A percentile compares a stretch with the other conserved stretches of the same genome.
Evolutionary conservation across 1,140 invertebrate species (phyloP).

Genomic region (Orussus abietinus): DNA sequence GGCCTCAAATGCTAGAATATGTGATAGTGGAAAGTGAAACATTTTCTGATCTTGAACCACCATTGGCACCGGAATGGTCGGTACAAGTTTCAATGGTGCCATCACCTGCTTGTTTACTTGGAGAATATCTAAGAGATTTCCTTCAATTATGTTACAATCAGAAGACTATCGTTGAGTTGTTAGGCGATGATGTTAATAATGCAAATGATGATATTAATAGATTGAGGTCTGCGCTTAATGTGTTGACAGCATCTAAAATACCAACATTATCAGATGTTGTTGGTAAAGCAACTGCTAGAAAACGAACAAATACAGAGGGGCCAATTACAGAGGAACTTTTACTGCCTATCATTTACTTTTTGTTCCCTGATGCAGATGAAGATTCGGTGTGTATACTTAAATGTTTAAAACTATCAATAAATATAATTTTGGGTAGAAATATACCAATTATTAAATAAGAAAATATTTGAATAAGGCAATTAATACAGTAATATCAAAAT

Average conservation of each 20-base stretch:
- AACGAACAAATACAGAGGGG: constrained; percentile 57
- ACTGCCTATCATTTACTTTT: constrained; percentile 73
- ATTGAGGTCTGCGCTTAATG: constrained; percentile 50
- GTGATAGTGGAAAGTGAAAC: constrained; percentile 82
- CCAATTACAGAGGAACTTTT: constrained; percentile 74
- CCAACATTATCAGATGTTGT: constrained; percentile 56
- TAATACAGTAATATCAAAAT: too few species aligned
- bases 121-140: constrained; percentile 62
- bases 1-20: constrained; percentile 82
- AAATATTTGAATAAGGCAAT: too few species aligned
- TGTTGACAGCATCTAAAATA: constrained; percentile 58
- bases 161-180: constrained; percentile 55
- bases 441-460: too few species aligned
- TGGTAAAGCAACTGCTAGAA: constrained; percentile 45
- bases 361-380: constrained; percentile 86
- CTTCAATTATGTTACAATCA: constrained; percentile 50
- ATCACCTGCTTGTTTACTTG: constrained; percentile 62
- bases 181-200: constrained; percentile 54
- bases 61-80: constrained; percentile 78
- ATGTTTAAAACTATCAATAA: constrained; percentile 1
- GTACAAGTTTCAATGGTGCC: constrained; percentile 60
- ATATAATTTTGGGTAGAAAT: too few species aligned
- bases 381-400: constrained; percentile 45
- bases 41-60: constrained; percentile 84
- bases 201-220: constrained; percentile 33